Conservation (phyloP, 2,888 invertebrate species). For the Drosophila algonquin region DNA sequence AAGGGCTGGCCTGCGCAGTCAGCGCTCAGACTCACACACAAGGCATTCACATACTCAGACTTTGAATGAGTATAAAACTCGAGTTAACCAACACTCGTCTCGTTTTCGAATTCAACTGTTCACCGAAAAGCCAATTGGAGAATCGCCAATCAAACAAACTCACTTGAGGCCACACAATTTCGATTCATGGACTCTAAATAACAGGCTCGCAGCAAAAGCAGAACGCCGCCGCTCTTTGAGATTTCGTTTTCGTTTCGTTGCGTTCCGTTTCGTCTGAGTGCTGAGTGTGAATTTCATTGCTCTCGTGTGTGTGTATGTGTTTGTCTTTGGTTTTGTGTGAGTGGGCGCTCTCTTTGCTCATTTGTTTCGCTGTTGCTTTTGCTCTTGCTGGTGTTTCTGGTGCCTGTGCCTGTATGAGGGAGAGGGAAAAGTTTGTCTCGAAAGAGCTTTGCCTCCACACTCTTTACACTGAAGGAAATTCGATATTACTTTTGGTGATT, state of each 20-base stretch:
- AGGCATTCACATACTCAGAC: no score
- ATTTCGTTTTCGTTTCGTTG: no score
- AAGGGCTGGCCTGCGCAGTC: no score
- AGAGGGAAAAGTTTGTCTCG: conserved; percentile 37
- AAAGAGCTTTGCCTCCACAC: background rate
- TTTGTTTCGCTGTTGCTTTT: background rate
- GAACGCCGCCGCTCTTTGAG: no score
- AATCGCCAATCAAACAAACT: conserved; percentile 22
- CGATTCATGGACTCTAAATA: conserved; percentile 84
- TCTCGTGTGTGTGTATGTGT: conserved; percentile 11
- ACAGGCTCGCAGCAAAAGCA: conserved; percentile 74
- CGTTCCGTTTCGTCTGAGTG: no score
- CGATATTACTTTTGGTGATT: background rate
- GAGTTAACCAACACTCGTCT: conserved; percentile 26
- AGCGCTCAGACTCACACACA: no score
- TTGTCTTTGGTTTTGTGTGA: conserved; percentile 9
- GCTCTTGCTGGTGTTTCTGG: no score
- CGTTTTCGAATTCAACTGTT: conserved; percentile 19
- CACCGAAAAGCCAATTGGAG: conserved; percentile 19
- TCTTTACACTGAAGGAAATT: background rate
- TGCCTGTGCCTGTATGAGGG: conserved; percentile 8
- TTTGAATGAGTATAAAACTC: background rate
- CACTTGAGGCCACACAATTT: conserved; percentile 76
- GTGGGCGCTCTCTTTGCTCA: background rate
- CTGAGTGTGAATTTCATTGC: no score